Base-by-base conservation (phyloP, 1,140 invertebrate species). In the Aphis gossypii region DNA sequence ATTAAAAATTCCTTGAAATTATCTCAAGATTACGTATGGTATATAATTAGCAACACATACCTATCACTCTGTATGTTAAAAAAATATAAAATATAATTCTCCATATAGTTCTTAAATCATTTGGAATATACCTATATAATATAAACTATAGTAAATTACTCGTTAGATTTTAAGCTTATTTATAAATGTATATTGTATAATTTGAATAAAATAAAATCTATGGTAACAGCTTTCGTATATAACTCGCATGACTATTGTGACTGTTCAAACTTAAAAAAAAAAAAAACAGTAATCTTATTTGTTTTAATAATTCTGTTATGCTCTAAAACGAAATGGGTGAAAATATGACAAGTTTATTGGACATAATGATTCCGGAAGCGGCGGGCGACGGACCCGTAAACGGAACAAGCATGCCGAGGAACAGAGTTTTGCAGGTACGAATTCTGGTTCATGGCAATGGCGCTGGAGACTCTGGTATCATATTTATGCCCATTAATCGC, bases 361-460 rank as follows among this genome's bases (percentile, higher is more conserved):
- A 68, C 51, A 23, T 51, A 51, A 51, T 23, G 11, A 30, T n/a
- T 9, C 7, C 7, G 9, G 90, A 23, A 9, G 60, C 90, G 7
- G 41, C 90, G 2, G 90, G 90, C 30, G 90, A 90, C 35, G 89
- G 89, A 7, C 35, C 51, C 1, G 41, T 68, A 3, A 90, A 90
- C 21, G 89, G 89, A 38, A 60, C 35, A 0, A 51, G 56, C 41
- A 91, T 68, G 56, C 90, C 56, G 14, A 48, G n/a, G 18, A n/a
- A 46, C 56, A 76, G 30, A 20, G 25, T 76, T 48, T 44, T 41
- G 25, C 38, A 41, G 18, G 8, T 91, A 51, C 56, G 25, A 30
- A 91, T n/a, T 76, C 38, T 91, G 41, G 44, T 91, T 11, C n/a
- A 30, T 25, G 90, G 56, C 20, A 35, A 91, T 25, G 90, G 90